Evolutionary conservation across 37 sponge, comb jelly and placozoan genomes (phyloP).

Genomic region (Petrosia ficiformis): DNA sequence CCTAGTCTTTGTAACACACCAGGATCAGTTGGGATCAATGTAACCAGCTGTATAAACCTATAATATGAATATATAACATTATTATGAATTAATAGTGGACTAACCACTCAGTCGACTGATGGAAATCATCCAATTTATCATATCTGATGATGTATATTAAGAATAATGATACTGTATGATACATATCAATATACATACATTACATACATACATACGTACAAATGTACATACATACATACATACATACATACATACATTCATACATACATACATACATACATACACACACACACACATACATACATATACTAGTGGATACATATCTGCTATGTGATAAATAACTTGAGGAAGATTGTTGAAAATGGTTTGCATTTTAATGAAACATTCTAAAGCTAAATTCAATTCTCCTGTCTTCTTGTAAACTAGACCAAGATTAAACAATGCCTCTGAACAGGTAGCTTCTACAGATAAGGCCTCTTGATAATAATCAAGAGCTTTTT

Average conservation of each 20-base stretch:
- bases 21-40: constrained; percentile 94
- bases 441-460: constrained; percentile 86
- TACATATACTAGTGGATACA: constrained; percentile 30
- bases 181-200: neutral
- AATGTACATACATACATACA: neutral
- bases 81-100: neutral
- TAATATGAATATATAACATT: neutral
- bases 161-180: neutral
- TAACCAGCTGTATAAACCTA: constrained; percentile 89
- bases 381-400: constrained; percentile 75
- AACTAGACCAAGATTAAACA: constrained; percentile 87
- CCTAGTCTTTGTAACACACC: constrained; percentile 78
- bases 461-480: constrained; percentile 92
- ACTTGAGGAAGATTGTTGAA: constrained; percentile 77
- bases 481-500: constrained; percentile 77
- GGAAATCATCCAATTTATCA: constrained; percentile 73
- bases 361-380: constrained; percentile 87
- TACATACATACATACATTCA: neutral
- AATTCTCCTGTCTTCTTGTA: constrained; percentile 66
- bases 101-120: constrained; percentile 78
- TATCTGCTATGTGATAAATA: constrained; percentile 84
- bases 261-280: neutral
- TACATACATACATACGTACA: neutral
- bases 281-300: neutral
- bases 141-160: constrained; percentile 31